Evolutionary conservation across 2,797 vertebrate genomes (phyloP), one percentile per base, ranked within the genome.

Genomic region (Eospalax fontanierii): DNA sequence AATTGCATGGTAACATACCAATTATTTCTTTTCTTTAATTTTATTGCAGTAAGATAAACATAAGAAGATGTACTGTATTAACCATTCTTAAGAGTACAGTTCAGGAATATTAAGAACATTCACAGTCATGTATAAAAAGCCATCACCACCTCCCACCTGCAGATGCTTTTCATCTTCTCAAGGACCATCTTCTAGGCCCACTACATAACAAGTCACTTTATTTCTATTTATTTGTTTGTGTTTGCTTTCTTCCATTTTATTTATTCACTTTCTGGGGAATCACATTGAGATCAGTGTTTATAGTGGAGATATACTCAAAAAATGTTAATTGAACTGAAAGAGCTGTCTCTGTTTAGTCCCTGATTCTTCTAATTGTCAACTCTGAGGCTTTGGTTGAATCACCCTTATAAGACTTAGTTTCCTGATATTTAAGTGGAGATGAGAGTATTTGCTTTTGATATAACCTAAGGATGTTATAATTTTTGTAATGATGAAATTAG

Each of bases 401-500:
- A 54, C 24, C 73, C 35, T 43, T 38, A 22, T 19, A 61, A 79
- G 71, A 21, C 26, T 94, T 54, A 66, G 61, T 89, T 94, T 97
- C 65, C 66, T 81, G 33, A 63, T 94, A 30, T 93, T 65, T 70
- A 80, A 96, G 89, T 85, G 40, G 11, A 3, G 40, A 88, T 80
- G 78, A 78, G 16, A 76, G 26, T 46, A 59, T 54, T 87, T 59
- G 61, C n/a, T 87, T 93, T 93, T 83, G 81, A 82, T 74, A 30
- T 57, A 38, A 75, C 71, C 78, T 35, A 84, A 4, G 35, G 83
- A 70, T 80, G 33, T 40, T 89, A 12, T 68, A 63, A 76, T 84
- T 94, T 78, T 89, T 89, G 6, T 75, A 66, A 92, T n/a, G 43
- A 65, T 85, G 65, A 94, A 74, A 74, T 90, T 15, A 89, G 87